Percentiles rank a stretch among this genome's conserved stretches.
phyloP scores from a whole-genome alignment of 2,113 vertebrate species.

The Oreochromis aureus region DNA sequence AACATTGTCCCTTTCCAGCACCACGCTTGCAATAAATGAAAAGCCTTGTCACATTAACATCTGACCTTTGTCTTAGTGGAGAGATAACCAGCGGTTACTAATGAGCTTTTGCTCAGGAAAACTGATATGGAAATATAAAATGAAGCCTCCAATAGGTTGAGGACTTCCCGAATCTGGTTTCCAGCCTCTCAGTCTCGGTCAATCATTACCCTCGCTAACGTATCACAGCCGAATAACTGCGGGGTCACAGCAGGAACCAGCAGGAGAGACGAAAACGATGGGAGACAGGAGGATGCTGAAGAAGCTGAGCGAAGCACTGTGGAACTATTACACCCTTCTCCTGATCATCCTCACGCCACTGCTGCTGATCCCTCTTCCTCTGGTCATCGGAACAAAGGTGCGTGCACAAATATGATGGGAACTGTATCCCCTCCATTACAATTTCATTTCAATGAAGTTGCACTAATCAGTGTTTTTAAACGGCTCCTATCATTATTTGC shows the following conservation, averaged over 20 bases:
- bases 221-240: neutral
- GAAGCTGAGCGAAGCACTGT: neutral
- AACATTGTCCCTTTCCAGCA: neutral
- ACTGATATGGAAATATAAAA: neutral
- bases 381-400: constrained; percentile 25
- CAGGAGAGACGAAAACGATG: neutral
- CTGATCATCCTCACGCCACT: neutral
- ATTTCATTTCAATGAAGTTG: too few relatives aligned
- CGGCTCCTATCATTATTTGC: rapidly evolving
- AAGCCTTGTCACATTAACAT: neutral
- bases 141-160: neutral
- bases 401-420: neutral
- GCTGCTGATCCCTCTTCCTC: constrained; percentile 34
- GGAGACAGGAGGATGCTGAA: neutral
- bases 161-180: neutral
- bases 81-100: neutral
- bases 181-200: neutral
- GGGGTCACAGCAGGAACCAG: neutral
- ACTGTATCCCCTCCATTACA: too few relatives aligned
- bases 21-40: neutral
- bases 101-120: neutral
- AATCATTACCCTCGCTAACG: neutral
- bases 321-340: neutral
- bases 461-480: neutral
- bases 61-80: neutral